These are phyloP conservation scores for Misgurnus mizolepis DNA, from an alignment of 2,113 vertebrate species.

Conservation along the genomic window DNA sequence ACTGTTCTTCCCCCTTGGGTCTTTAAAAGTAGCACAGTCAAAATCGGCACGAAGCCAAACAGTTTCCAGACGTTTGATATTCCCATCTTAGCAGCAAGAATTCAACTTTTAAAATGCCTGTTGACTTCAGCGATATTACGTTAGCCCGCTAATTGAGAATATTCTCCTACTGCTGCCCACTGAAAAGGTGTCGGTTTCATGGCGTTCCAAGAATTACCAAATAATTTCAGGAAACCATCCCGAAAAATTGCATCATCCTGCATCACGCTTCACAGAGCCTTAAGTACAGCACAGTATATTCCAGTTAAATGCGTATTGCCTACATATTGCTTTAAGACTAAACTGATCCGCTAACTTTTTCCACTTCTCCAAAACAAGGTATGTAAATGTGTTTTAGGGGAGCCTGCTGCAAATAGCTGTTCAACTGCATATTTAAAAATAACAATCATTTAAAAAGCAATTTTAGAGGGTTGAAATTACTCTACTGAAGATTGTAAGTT, in stretches of 20 bases:
- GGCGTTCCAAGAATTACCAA: slow-evolving; percentile 25
- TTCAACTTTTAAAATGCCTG: slow-evolving; percentile 22
- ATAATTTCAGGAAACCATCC: slow-evolving; percentile 35
- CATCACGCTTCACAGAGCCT: slow-evolving; percentile 28
- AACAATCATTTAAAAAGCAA: background rate
- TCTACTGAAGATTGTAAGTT: too few relatives aligned
- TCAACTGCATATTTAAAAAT: background rate
- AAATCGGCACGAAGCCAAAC: background rate
- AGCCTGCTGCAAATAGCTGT: background rate
- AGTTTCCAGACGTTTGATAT: background rate
- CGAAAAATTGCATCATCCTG: slow-evolving; percentile 27
- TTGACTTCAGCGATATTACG: slow-evolving; percentile 18
- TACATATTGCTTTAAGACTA: slow-evolving; percentile 21
- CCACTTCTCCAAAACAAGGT: background rate
- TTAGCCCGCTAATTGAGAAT: slow-evolving; percentile 29
- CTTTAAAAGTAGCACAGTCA: slow-evolving; percentile 11
- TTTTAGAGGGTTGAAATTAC: background rate
- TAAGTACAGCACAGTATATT: slow-evolving; percentile 7
- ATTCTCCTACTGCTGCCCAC: slow-evolving; percentile 34
- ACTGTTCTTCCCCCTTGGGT: background rate
- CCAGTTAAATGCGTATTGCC: slow-evolving; percentile 14
- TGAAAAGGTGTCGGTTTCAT: slow-evolving; percentile 2
- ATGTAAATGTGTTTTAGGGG: background rate
- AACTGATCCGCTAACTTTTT: background rate
- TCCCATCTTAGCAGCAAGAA: slow-evolving; percentile 1